Conservation (phyloP, 1,140 invertebrate species). For the Octopus bimaculoides region DNA sequence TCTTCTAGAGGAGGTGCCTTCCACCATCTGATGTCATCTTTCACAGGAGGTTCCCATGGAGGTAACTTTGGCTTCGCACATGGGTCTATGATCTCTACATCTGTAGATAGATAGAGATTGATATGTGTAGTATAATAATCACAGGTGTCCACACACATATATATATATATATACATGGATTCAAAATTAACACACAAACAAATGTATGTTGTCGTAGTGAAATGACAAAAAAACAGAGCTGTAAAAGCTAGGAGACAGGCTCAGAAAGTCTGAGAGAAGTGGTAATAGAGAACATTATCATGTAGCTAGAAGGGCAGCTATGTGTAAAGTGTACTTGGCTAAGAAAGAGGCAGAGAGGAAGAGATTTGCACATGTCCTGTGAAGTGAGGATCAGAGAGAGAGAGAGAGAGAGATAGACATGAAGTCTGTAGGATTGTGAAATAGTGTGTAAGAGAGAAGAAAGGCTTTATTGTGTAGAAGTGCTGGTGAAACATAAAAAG, state of each 20-base stretch:
- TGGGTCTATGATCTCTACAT: background rate
- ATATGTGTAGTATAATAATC: background rate
- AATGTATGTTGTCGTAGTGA: background rate
- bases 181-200: background rate
- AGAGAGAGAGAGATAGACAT: too few relatives aligned
- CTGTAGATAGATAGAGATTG: background rate
- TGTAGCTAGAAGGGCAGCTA: background rate
- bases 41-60: background rate
- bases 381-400: too few relatives aligned
- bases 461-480: too few relatives aligned
- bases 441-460: too few relatives aligned
- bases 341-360: too few relatives aligned
- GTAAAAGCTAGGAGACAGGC: background rate
- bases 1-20: background rate
- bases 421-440: too few relatives aligned
- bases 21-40: background rate
- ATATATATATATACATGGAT: background rate
- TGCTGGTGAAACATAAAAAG: too few relatives aligned
- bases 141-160: background rate
- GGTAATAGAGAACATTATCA: background rate
- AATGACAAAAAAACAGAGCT: background rate
- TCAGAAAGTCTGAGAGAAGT: background rate
- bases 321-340: background rate
- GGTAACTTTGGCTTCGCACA: background rate
- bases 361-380: too few relatives aligned